Base-by-base conservation (phyloP, 1,140 invertebrate genomes). In the Pseudoatta argentina region DNA sequence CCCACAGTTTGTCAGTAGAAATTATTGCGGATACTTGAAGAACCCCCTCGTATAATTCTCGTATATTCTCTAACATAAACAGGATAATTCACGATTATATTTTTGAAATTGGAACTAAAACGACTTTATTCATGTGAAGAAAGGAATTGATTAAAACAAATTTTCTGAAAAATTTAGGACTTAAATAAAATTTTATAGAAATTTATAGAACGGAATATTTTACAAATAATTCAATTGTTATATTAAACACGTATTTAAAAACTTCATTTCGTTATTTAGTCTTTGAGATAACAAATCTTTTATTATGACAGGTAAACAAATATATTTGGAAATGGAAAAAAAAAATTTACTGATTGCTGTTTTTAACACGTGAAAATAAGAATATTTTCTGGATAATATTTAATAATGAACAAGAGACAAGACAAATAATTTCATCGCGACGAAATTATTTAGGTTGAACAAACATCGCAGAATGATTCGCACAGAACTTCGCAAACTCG, bases 381-480 rank as follows among this genome's bases (percentile, higher is more conserved):
- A 30, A 2, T 78, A 63, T 44, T 71, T 34, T 3, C 21, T 51
- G 21, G 4, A 8, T 67, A 39, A 55, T 39, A 55, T 12, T 4
- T 34, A 18, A 16, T 14, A 8, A 51, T 44, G 39, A 51, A 51
- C 14, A 51, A 51, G 8, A 51, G 3, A 14, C 48, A 51, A 51
- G 14, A 51, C 14, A 16, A 51, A 51, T 51, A 51, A 51, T 51
- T 51, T 51, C 21, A 6, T 30, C 21, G 1, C 21, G 1, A 57
- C 30, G 51, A 27, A 71, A 71, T 81, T 48, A 71, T 81, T 44
- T n/a, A 18, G 30, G 21, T 81, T 44, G 57, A 81, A 48, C 5
- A 48, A 77, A 27, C n/a, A 34, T 6, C 16, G 61, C 3, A 8
- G 34, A 21, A n/a, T 71, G n/a, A 21, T 81, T 48, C 3, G 3